Percentiles rank a stretch among this genome's conserved stretches.
Conservation (phyloP, 2,888 invertebrate genomes). For the Daptonema setosum region DNA sequence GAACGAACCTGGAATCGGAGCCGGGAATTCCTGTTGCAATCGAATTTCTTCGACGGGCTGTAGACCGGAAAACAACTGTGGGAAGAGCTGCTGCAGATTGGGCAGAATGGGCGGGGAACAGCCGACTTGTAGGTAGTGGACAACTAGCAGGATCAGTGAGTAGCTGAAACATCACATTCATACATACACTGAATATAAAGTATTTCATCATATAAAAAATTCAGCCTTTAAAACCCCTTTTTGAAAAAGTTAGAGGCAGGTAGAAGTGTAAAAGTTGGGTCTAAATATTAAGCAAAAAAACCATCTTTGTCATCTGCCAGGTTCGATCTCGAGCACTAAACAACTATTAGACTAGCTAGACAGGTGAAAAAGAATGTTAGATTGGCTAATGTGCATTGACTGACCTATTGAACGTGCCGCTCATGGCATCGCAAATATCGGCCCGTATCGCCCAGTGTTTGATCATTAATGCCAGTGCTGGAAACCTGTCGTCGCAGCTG, state of each 20-base stretch:
- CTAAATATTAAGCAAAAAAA: no score
- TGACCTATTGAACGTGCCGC: conserved; percentile 21
- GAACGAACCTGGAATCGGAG: conserved; percentile 8
- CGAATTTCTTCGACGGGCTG: conserved; percentile 9
- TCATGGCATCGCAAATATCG: conserved; percentile 17
- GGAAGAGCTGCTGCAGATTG: conserved; percentile 19
- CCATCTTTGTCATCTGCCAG: no score
- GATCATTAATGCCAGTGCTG: conserved; percentile 18
- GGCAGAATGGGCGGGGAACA: conserved; percentile 19
- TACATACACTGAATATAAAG: not conserved
- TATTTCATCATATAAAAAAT: no score
- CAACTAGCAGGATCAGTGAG: conserved; percentile 21
- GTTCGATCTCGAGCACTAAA: no score
- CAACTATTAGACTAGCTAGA: no score
- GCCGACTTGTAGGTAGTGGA: conserved; percentile 23
- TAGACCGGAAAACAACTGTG: conserved; percentile 12
- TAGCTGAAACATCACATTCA: conserved; percentile 13
- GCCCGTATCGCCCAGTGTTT: conserved; percentile 24
- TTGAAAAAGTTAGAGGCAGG: no score
- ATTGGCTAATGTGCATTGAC: no score
- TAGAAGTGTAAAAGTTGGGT: no score
- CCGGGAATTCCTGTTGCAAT: conserved; percentile 12
- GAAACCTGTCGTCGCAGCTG: conserved; percentile 20
- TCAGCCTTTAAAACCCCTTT: no score
- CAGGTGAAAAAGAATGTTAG: no score